A percentile compares a stretch with the other conserved stretches of the same genome.
Conservation (phyloP, 2,888 invertebrate species). For the Limenitis camilla region DNA sequence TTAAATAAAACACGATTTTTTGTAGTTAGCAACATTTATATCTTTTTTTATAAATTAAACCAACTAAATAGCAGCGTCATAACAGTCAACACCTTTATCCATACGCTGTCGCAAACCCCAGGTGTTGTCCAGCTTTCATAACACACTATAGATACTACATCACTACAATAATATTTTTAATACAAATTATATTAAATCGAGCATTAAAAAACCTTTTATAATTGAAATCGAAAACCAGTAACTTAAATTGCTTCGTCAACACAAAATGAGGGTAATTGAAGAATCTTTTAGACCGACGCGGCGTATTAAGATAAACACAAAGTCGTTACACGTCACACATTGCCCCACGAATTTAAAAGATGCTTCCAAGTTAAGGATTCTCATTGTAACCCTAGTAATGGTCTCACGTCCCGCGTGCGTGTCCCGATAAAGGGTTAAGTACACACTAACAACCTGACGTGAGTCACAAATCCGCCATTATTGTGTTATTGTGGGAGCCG, state of each 20-base stretch:
- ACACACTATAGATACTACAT: no score
- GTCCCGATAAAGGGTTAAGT: conserved; percentile 74
- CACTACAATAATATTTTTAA: background rate
- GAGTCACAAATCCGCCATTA: conserved; percentile 74
- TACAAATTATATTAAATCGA: background rate
- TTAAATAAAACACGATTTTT: no score
- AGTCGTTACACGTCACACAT: conserved; percentile 44
- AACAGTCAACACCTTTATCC: no score
- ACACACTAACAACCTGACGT: conserved; percentile 73
- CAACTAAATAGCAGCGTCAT: no score
- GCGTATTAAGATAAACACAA: conserved; percentile 36
- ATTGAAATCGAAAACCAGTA: conserved; percentile 3
- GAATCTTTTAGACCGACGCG: conserved; percentile 24
- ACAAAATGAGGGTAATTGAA: background rate
- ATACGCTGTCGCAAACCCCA: no score
- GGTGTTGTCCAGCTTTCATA: no score
- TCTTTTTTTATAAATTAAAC: no score
- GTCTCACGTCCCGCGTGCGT: conserved; percentile 72
- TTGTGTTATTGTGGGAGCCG: conserved; percentile 74
- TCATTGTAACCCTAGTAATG: conserved; percentile 60
- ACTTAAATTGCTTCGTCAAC: conserved; percentile 1
- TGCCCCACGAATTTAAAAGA: conserved; percentile 41
- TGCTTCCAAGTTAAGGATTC: conserved; percentile 28
- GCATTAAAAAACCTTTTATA: background rate
- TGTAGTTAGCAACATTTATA: no score